Base-by-base conservation (phyloP, 2,113 vertebrate genomes). In the Vimba vimba region DNA sequence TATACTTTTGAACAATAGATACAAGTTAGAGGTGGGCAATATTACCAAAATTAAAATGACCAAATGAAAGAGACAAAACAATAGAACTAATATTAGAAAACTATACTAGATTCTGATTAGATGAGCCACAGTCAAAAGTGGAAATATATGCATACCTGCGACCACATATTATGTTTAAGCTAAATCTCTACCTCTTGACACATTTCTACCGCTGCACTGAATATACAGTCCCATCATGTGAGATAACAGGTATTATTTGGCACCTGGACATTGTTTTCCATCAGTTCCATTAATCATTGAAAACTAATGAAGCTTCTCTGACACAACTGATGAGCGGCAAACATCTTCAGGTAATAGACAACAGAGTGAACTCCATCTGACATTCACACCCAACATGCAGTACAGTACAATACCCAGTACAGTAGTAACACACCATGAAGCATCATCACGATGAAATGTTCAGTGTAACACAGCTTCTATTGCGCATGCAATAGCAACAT, bases 271-370 rank as follows among this genome's bases (percentile, higher is more conserved):
- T 7, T 81, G 25, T 33, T 50, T 66, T 66, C 15, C 17, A 47
- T 66, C 66, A 19, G 6, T 52, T 52, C 10, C 11, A 60, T 68
- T 52, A 10, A 45, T 81, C 12, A 25, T 43, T 43, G 43, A 43
- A n/a, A n/a, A 76, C 25, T 27, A 19, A 33, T 33, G 3, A 33
- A 23, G 47, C 25, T 12, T 52, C 45, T n/a, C n/a, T 50, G 23
- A 76, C 6, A 62, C 55, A 39, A 9, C 78, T 13, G 57, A 60
- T 80, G 57, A 80, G n/a, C 10, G 59, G 45, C 36, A 45, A 80
- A 64, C 36, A 60, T 80, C n/a, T 45, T 64, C 13, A 30, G 59
- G 59, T 55, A 69, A 69, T 82, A 27, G 80, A 82, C 23, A 82
- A 82, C 79, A 9, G 27, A 68, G 62, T 52, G 45, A 21, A 69